Conservation (phyloP, 1,140 invertebrate genomes). For the Drosophila tsacasi region DNA sequence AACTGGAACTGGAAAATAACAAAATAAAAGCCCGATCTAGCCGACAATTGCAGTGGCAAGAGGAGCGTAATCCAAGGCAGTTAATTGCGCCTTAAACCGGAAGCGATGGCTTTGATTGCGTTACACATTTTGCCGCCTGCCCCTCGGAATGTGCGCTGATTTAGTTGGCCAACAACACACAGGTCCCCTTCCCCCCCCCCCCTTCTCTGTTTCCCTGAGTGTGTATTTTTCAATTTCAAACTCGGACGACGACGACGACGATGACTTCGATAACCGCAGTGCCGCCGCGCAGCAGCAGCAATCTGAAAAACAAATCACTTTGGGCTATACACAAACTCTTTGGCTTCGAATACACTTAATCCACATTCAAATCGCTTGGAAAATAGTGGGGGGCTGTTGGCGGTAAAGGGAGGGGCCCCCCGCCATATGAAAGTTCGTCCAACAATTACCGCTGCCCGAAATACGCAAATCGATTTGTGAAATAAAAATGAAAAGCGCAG, state of each 20-base stretch:
- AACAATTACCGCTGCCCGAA: constrained; percentile 77
- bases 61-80: constrained; percentile 77
- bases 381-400: background rate
- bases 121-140: constrained; percentile 75
- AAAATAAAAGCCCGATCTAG: constrained; percentile 29
- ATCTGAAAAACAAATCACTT: constrained; percentile 83
- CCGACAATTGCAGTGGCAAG: constrained; percentile 53
- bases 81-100: constrained; percentile 83
- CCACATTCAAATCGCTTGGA: constrained; percentile 62
- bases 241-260: constrained; percentile 42
- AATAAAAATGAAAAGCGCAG: constrained; percentile 51
- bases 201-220: background rate
- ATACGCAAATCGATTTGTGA: constrained; percentile 78
- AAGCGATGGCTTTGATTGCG: constrained; percentile 84
- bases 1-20: constrained; percentile 7
- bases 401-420: constrained; percentile 10
- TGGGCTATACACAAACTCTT: constrained; percentile 66
- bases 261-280: constrained; percentile 58
- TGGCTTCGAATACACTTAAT: constrained; percentile 79
- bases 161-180: constrained; percentile 38
- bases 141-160: constrained; percentile 78
- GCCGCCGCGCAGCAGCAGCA: constrained; percentile 65
- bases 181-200: background rate
- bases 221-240: constrained; percentile 60
- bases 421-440: constrained; percentile 70